phyloP scores from a whole-genome alignment of 2,113 vertebrate species.

The Ochotona princeps region DNA sequence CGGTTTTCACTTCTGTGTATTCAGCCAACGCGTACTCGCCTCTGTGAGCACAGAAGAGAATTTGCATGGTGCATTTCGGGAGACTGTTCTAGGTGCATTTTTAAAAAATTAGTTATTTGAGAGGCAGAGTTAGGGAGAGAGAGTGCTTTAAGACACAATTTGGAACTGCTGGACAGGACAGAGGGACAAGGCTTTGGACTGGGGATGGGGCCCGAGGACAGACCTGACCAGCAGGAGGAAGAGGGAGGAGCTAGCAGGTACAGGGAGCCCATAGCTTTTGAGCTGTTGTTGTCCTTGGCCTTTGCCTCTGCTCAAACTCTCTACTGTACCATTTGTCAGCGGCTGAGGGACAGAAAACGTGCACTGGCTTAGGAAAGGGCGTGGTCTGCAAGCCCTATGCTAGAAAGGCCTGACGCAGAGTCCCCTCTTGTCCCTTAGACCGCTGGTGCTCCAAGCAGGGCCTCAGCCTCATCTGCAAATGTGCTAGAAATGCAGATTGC shows the following conservation, averaged over 20 bases:
- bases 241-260: neutral
- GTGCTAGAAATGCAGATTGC: neutral
- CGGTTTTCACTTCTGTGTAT: constrained; percentile 95
- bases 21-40: constrained; percentile 95
- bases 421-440: neutral
- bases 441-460: neutral
- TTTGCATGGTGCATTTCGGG: neutral
- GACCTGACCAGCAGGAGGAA: no score
- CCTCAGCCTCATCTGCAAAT: neutral
- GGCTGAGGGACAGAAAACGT: neutral
- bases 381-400: neutral
- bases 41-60: constrained; percentile 82
- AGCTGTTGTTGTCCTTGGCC: neutral
- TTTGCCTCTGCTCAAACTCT: neutral
- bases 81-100: no score
- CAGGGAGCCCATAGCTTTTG: neutral
- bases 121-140: no score
- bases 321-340: neutral
- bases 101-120: no score
- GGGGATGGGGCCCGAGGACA: neutral
- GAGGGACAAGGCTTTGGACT: neutral
- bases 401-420: neutral
- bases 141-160: neutral
- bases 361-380: neutral
- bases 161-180: neutral